Conservation (phyloP, 2,888 invertebrate genomes). For the Drosophila anomelani region DNA sequence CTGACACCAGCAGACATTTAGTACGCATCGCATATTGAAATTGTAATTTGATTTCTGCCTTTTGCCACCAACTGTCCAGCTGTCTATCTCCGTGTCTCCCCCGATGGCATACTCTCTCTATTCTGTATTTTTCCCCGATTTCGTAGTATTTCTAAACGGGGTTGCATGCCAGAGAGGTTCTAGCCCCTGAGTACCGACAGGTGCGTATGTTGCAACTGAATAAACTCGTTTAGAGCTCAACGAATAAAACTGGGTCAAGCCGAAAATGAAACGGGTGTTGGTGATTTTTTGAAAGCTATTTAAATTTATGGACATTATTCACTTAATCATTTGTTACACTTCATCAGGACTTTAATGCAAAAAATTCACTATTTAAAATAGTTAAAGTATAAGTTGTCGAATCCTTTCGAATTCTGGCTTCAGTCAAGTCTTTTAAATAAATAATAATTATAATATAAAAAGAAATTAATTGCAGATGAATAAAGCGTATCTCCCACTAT, state of each 20-base stretch:
- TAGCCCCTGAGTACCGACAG: slow-evolving; percentile 27
- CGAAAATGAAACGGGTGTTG: not conserved
- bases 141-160: slow-evolving; percentile 10
- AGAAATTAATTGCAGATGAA: not conserved
- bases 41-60: slow-evolving; percentile 79
- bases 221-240: slow-evolving; percentile 5
- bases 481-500: slow-evolving; percentile 1
- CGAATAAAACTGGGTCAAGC: slow-evolving; percentile 27
- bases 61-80: slow-evolving; percentile 65
- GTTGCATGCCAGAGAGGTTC: slow-evolving; percentile 27
- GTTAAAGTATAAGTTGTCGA: not conserved
- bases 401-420: too few relatives aligned
- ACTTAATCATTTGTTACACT: not conserved
- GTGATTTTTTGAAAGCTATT: not conserved
- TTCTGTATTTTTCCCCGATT: slow-evolving; percentile 6
- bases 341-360: not conserved
- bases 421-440: too few relatives aligned
- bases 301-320: too few relatives aligned
- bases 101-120: not conserved
- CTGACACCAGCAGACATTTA: slow-evolving; percentile 76
- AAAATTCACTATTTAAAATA: not conserved
- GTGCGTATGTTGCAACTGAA: slow-evolving; percentile 30
- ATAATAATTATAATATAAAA: not conserved
- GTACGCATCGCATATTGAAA: slow-evolving; percentile 78
- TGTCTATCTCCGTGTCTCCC: slow-evolving; percentile 39